A percentile compares a stretch with the other conserved stretches of the same genome.
Evolutionary conservation across 1,140 invertebrate genomes (phyloP).

Genomic region (Ips nitidus): DNA sequence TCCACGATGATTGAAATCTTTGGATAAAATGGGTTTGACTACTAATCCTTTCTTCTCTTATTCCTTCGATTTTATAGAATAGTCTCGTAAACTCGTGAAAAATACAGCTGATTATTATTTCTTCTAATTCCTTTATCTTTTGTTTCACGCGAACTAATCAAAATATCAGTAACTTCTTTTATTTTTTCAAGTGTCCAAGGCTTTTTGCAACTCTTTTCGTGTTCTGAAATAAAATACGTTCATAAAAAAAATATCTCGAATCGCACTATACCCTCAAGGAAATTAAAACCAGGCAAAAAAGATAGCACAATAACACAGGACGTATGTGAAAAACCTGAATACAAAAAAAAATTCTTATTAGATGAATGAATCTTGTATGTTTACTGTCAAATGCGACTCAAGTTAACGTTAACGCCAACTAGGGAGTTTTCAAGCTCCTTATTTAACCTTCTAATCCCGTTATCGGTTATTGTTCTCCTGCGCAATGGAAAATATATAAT

Average conservation of each 20-base stretch:
- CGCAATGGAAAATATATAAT: too few relatives aligned
- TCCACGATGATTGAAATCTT: constrained; percentile 39
- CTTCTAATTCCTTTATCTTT: background rate
- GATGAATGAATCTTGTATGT: too few relatives aligned
- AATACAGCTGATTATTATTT: background rate
- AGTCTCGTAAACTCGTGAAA: background rate
- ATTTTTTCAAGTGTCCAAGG: background rate
- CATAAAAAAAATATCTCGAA: background rate
- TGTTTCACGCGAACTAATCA: background rate
- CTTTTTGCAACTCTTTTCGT: background rate
- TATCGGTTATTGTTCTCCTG: too few relatives aligned
- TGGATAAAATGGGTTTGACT: constrained; percentile 37
- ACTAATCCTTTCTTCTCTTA: constrained; percentile 29
- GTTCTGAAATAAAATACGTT: background rate
- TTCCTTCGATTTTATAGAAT: constrained; percentile 24
- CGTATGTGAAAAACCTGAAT: too few relatives aligned
- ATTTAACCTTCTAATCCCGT: too few relatives aligned
- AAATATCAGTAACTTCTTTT: constrained; percentile 2
- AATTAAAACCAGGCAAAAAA: too few relatives aligned
- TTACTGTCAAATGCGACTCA: too few relatives aligned
- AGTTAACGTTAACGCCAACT: too few relatives aligned
- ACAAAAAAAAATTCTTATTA: too few relatives aligned
- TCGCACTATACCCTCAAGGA: too few relatives aligned
- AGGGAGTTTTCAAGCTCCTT: too few relatives aligned
- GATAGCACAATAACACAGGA: too few relatives aligned